Evolutionary conservation across 2,113 vertebrate genomes (phyloP), one percentile per base, ranked within the genome.

Genomic region (Nerophis lumbriciformis): DNA sequence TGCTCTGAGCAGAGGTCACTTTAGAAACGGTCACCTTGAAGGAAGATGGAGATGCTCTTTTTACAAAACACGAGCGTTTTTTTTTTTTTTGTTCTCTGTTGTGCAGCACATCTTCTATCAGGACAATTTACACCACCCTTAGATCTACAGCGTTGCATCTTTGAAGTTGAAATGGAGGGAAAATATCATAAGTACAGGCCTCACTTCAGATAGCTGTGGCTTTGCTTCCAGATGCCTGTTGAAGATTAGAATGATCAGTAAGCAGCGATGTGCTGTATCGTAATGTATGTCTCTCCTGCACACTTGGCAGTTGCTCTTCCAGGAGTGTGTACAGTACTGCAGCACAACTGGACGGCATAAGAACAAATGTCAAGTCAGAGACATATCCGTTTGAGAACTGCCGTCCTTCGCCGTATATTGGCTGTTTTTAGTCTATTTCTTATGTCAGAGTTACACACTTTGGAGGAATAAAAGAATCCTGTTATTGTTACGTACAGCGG

Each of bases 111-210:
- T 88, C 83, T 72, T 61, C 85, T 65, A 71, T 84, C 88, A 87
- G 81, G 60, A 57, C 68, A 73, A 75, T 82, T 88, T 88, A 88
- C 73, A 21, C 47, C 35, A 5, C 66, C 8, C 76, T 85, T 61
- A 78, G 83, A 89, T 89, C 85, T 82, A 79, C 77, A 64, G 73
- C 65, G 69, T 79, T 61, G 64, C 73, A 74, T 82, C 80, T 88
- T 89, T 89, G 83, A 89, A 83, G 82, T 85, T 81, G 76, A 83
- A 84, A 84, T 80, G 79, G 78, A 84, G 84, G 80, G 83, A 80
- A 86, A 86, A 86, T 82, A 84, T 85, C 71, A 76, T 84, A 86
- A 87, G 81, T 86, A 80, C 70, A 86, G 81, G 83, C 84, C 72
- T 78, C 12, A 54, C 68, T 88, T 82, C 84, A 84, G 81, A 86